Evolutionary conservation across 2,888 invertebrate genomes (phyloP), one percentile per base, ranked within the genome.

Genomic region (Adineta ricciae): DNA sequence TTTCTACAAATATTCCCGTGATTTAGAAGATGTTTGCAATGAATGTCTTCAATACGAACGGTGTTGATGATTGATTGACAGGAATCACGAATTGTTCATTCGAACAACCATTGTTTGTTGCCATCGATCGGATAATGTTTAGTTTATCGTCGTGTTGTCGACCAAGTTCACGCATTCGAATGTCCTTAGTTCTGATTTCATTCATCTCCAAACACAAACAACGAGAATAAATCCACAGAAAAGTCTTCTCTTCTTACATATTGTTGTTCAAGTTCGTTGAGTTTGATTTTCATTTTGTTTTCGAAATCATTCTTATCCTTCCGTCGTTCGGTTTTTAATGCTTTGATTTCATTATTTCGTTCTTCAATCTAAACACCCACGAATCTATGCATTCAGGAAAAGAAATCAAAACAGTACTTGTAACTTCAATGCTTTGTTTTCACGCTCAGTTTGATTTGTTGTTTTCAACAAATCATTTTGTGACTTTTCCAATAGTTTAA

Each of bases 241-340:
- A 8, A 5, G 5, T 46, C 11, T 11, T 46, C 11, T 46, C 11
- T 11, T 46, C 27, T 41, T 78, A 41, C 78, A 78, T 41, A 41
- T 41, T 78, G 78, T 41, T 78, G 78, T 78, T 78, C 78, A 41
- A 78, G 16, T 41, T 78, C 78, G 24, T 41, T 78, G 8, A 78
- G n/a, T 78, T 78, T 78, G 11, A 78, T n/a, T 41, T 41, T 38
- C 78, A 78, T 78, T 78, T 78, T 78, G 41, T 78, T 78, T 38
- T 78, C 78, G n/a, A 78, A 78, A 41, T 78, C 78, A 41, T 78
- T 78, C 41, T 78, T 78, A 78, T 78, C 78, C 41, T 78, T 78
- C 24, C 78, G 78, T 78, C 78, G 78, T 24, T 78, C 78, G 3
- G 41, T 21, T 41, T 78, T 78, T 5, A 78, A 78, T n/a, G 21